Evolutionary conservation across 2,888 invertebrate species (phyloP).

Genomic region (Ophion ellenae): DNA sequence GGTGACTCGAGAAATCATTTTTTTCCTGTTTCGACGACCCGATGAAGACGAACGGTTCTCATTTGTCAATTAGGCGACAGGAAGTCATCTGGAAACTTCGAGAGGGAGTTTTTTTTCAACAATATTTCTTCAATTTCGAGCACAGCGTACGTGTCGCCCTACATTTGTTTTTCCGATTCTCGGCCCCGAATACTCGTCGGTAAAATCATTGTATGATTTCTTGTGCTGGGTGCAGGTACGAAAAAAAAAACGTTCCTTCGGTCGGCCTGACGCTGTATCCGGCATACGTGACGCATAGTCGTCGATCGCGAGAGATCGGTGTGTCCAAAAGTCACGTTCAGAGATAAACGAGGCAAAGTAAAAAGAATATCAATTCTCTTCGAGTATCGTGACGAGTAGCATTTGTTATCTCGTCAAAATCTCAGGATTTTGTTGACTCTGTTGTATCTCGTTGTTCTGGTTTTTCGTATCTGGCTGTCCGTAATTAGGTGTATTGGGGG

Average conservation of each 20-base stretch:
- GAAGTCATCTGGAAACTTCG: not conserved
- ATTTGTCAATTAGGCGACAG: not conserved
- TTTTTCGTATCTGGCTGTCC: constrained; percentile 62
- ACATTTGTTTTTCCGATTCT: not conserved
- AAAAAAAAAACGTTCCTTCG: not conserved
- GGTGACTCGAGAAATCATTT: not conserved
- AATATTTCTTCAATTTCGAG: not conserved
- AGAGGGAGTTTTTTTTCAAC: not conserved
- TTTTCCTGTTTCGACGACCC: not conserved
- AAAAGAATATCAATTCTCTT: constrained; percentile 69
- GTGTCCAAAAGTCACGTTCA: not conserved
- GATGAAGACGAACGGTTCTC: not conserved
- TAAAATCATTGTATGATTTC: constrained; percentile 5
- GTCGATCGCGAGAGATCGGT: constrained; percentile 28
- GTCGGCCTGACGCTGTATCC: not conserved
- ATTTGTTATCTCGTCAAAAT: constrained; percentile 81
- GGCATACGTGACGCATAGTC: constrained; percentile 24
- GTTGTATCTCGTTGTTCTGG: constrained; percentile 75
- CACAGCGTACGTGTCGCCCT: not conserved
- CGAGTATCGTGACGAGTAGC: constrained; percentile 73
- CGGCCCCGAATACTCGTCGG: not conserved
- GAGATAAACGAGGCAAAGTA: not conserved
- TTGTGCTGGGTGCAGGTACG: not conserved
- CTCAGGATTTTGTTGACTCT: constrained; percentile 75
- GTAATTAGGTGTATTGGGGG: constrained; percentile 71